Evolutionary conservation across 2,113 vertebrate genomes (phyloP).

Genomic region (Zosterops japonicus): DNA sequence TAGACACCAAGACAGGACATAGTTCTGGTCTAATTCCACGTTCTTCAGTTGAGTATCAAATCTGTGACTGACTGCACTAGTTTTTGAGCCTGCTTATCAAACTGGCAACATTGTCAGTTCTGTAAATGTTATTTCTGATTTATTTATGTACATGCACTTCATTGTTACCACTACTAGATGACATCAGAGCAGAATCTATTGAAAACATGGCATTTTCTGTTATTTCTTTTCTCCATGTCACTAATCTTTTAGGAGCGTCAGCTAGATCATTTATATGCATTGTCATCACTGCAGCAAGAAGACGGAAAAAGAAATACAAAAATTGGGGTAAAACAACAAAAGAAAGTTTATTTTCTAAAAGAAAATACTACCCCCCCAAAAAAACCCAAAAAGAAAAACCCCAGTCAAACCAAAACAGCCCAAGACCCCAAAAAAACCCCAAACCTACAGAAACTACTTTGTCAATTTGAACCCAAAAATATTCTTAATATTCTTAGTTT

Average conservation of each 20-base stretch:
- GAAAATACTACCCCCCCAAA: too few species aligned
- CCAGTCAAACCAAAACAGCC: not conserved
- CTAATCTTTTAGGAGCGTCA: not conserved
- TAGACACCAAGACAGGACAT: constrained; percentile 76
- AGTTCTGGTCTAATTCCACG: constrained; percentile 87
- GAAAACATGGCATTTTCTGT: not conserved
- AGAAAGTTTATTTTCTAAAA: not conserved
- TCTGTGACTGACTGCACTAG: not conserved
- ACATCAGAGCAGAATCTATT: not conserved
- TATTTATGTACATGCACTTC: not conserved
- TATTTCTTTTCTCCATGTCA: not conserved
- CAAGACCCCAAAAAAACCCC: not conserved
- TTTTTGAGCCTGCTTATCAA: not conserved
- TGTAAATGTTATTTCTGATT: not conserved
- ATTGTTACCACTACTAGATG: not conserved
- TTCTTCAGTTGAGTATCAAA: constrained; percentile 85
- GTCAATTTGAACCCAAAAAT: not conserved
- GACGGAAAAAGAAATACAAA: not conserved
- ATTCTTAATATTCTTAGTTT: not conserved
- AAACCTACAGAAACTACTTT: not conserved
- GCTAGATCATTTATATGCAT: not conserved
- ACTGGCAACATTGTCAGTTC: not conserved
- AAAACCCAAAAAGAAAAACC: not conserved
- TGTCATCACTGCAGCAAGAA: not conserved
- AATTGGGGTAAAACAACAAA: not conserved